phyloP scores from a whole-genome alignment of 2,797 vertebrate species.

The Sebastes miniatus region DNA sequence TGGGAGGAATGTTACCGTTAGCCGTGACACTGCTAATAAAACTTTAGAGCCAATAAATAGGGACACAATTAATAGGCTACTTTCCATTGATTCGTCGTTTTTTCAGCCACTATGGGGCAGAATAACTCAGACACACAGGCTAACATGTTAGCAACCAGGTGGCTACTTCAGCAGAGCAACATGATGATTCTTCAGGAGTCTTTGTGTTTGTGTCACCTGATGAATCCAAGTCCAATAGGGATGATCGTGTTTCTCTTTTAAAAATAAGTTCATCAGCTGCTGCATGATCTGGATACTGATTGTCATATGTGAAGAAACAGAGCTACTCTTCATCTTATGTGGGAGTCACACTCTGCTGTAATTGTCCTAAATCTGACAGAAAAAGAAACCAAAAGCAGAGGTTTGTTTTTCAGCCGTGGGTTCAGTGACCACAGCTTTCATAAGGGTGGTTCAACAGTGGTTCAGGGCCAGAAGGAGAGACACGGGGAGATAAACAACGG shows the following conservation, averaged over 20 bases:
- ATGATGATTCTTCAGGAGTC: not conserved
- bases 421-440: constrained; percentile 33
- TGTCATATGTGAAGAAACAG: not conserved
- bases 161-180: not conserved
- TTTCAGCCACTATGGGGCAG: not conserved
- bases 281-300: not conserved
- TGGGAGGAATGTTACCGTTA: not conserved
- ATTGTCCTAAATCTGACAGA: constrained; percentile 10
- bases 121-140: not conserved
- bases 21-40: not conserved
- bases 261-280: not conserved
- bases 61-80: not conserved
- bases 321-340: not conserved
- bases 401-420: constrained; percentile 33
- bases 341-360: not conserved
- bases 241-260: too few relatives aligned
- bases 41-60: not conserved
- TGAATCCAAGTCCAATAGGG: not conserved
- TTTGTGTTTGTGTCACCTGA: not conserved
- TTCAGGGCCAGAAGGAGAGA: not conserved
- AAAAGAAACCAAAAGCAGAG: constrained; percentile 19
- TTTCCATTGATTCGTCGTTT: not conserved
- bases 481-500: not conserved
- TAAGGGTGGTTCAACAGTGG: constrained; percentile 5
- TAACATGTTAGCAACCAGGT: too few relatives aligned